A percentile compares a stretch with the other conserved stretches of the same genome.
phyloP scores from a whole-genome alignment of 2,888 invertebrate species.

The Listrodromus nycthemerus region DNA sequence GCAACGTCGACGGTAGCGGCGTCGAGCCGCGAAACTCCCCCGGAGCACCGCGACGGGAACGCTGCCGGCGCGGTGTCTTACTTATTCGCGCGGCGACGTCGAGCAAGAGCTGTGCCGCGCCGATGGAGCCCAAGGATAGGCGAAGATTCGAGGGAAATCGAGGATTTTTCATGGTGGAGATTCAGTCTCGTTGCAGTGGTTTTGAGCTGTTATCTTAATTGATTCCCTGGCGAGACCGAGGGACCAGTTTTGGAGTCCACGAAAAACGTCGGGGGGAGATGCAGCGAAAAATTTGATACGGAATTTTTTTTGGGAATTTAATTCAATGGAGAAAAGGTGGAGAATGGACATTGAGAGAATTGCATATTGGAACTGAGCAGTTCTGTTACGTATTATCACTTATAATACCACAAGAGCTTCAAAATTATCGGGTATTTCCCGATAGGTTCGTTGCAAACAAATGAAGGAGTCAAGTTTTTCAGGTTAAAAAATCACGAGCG shows the following conservation, averaged over 20 bases:
- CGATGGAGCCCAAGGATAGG: background rate
- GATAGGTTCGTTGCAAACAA: too few relatives aligned
- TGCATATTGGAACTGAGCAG: too few relatives aligned
- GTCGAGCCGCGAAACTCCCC: constrained; percentile 50
- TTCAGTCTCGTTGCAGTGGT: background rate
- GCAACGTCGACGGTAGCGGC: constrained; percentile 65
- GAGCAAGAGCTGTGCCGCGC: constrained; percentile 6
- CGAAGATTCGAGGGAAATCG: constrained; percentile 59
- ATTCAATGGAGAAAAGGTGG: too few relatives aligned
- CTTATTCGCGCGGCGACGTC: constrained; percentile 57
- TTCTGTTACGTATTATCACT: too few relatives aligned
- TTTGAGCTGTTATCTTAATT: constrained; percentile 39
- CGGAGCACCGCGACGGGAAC: constrained; percentile 49
- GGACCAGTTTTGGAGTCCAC: too few relatives aligned
- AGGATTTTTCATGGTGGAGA: constrained; percentile 49
- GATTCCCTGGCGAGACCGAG: constrained; percentile 50
- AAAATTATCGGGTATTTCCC: too few relatives aligned
- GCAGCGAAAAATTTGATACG: too few relatives aligned
- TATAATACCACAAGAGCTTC: too few relatives aligned
- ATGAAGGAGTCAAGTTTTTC: too few relatives aligned
- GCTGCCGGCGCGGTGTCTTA: constrained; percentile 63
- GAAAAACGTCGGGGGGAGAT: background rate
- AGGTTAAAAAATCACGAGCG: too few relatives aligned
- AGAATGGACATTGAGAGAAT: too few relatives aligned
- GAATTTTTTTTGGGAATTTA: too few relatives aligned